Evolutionary conservation across 1,140 invertebrate species (phyloP), one percentile per base, ranked within the genome.

Genomic region (Panagrolaimus sp.): DNA sequence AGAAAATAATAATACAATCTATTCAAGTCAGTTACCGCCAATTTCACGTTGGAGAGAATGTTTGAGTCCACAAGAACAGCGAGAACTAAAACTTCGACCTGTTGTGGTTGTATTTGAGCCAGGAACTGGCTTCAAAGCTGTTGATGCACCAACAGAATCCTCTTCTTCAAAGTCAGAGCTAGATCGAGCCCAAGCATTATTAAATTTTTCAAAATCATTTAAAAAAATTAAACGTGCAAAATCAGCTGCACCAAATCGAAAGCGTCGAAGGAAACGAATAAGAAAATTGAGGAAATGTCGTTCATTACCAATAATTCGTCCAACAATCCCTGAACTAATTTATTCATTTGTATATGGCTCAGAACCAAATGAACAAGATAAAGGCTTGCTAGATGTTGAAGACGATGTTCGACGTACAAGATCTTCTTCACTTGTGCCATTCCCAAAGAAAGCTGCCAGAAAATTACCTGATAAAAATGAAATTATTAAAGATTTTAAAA

Each of bases 141-240:
- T n/a, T 1, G 51, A 57, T 57, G n/a, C 51, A 9, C 51, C 51
- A 7, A 2, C 31, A 38, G 31, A 38, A 38, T 38, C 31, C 51
- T 25, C 25, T 51, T 16, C 25, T 51, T 16, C 51, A 9, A 11
- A 11, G 8, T 11, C 11, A 57, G 51, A 25, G 9, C 20, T 27
- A 3, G 51, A 57, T 46, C 42, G 31, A 61, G 70, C 69, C 20
- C 31, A 66, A 20, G 81, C 76, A 4, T 69, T 81, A 1, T 68
- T 81, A 11, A 78, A 72, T 14, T 81, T 81, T 68, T 81, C 79
- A 8, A 75, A 76, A 53, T 75, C 71, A 20, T 81, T 81, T 70
- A 81, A 81, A 67, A 81, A 81, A 61, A 77, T 81, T 14, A 73
- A 77, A 61, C 71, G 79, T 11, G 72, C 72, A 7, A 63, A 73